phyloP scores from a whole-genome alignment of 1,140 invertebrate species.

The Bombus turneri region DNA sequence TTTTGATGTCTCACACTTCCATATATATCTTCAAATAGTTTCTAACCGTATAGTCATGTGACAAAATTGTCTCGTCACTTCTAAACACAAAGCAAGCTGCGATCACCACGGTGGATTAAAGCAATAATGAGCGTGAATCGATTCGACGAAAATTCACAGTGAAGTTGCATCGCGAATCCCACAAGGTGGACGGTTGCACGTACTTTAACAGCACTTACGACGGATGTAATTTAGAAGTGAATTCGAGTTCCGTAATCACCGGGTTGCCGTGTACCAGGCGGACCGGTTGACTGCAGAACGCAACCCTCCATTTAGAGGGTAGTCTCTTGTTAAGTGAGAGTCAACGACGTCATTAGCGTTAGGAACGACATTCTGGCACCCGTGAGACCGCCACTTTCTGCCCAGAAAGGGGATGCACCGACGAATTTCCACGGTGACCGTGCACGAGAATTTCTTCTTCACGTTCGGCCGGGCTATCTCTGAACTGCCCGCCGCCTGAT shows the following conservation, averaged over 20 bases:
- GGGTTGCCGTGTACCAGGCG: conserved; percentile 55
- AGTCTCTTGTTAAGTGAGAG: conserved; percentile 76
- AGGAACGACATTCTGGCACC: conserved; percentile 71
- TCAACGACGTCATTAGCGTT: conserved; percentile 75
- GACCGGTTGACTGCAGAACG: conserved; percentile 54
- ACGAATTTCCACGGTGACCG: conserved; percentile 51
- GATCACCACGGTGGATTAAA: neutral
- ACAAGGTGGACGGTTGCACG: conserved; percentile 30
- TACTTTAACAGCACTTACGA: conserved; percentile 58
- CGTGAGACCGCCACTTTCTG: conserved; percentile 62
- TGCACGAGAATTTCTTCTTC: conserved; percentile 11
- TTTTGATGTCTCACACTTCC: too few relatives aligned
- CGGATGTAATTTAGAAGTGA: conserved; percentile 64
- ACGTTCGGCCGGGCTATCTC: too few relatives aligned
- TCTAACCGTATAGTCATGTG: too few relatives aligned
- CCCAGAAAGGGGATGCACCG: conserved; percentile 47
- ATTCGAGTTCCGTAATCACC: conserved; percentile 68
- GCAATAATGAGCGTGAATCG: neutral
- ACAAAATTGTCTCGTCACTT: neutral
- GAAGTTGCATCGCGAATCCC: neutral
- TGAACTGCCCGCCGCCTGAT: conserved; percentile 8
- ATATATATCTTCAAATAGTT: too few relatives aligned
- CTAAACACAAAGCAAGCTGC: neutral
- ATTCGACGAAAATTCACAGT: conserved; percentile 20
- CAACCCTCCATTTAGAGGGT: conserved; percentile 71